phyloP scores from a whole-genome alignment of 1,140 invertebrate genomes.

The Drosophila bocki region DNA sequence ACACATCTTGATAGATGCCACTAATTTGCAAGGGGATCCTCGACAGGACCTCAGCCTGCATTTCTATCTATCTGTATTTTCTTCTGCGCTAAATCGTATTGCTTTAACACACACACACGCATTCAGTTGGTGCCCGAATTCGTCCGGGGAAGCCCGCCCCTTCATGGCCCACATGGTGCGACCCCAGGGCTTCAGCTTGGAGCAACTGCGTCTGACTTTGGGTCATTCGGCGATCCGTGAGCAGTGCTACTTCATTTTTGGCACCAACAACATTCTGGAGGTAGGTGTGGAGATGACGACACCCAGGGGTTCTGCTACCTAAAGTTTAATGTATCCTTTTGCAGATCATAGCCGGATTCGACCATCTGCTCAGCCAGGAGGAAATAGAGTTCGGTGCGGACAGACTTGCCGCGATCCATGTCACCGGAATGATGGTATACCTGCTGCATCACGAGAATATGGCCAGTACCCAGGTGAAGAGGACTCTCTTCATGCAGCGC shows the following conservation, averaged over 20 bases:
- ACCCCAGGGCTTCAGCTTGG: slow-evolving; percentile 58
- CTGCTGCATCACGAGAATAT: slow-evolving; percentile 51
- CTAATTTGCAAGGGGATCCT: slow-evolving; percentile 28
- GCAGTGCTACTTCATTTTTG: slow-evolving; percentile 42
- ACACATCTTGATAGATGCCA: slow-evolving; percentile 17
- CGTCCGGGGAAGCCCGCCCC: neutral
- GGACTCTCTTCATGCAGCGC: slow-evolving; percentile 54
- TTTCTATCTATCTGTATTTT: neutral
- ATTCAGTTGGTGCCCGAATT: neutral
- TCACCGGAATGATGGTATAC: slow-evolving; percentile 60
- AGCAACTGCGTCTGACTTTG: slow-evolving; percentile 47
- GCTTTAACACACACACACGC: neutral
- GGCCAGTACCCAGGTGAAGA: slow-evolving; percentile 38
- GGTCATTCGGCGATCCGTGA: slow-evolving; percentile 39
- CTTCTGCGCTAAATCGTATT: slow-evolving; percentile 1
- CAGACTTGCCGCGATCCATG: slow-evolving; percentile 49
- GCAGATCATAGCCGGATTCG: slow-evolving; percentile 45
- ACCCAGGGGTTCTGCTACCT: neutral
- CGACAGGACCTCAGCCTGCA: slow-evolving; percentile 5
- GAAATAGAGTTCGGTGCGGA: slow-evolving; percentile 53
- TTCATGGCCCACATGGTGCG: slow-evolving; percentile 43
- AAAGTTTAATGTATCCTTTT: neutral
- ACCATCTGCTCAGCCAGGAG: slow-evolving; percentile 43
- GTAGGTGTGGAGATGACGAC: slow-evolving; percentile 7
- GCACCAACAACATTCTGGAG: slow-evolving; percentile 53